Conservation (phyloP, 1,140 invertebrate genomes). For the Charaxes varanes region DNA sequence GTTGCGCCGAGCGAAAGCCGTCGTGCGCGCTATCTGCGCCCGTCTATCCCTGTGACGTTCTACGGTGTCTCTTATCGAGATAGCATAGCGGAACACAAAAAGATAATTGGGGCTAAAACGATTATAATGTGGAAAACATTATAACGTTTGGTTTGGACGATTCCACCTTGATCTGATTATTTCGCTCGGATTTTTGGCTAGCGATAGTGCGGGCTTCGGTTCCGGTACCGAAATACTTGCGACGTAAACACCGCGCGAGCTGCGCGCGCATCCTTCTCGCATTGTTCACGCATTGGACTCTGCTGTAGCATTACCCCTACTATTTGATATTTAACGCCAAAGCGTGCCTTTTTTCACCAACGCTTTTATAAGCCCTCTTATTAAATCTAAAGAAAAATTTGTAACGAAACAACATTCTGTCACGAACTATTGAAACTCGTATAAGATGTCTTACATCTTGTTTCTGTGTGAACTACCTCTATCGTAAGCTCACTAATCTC, state of each 20-base stretch:
- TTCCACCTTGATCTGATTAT: slow-evolving; percentile 59
- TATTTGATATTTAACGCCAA: too few relatives aligned
- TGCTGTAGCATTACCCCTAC: background rate
- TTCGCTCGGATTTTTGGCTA: slow-evolving; percentile 49
- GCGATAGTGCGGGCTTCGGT: slow-evolving; percentile 40
- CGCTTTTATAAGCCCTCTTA: too few relatives aligned
- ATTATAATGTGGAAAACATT: slow-evolving; percentile 32
- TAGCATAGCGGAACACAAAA: slow-evolving; percentile 19
- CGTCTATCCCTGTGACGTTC: slow-evolving; percentile 8
- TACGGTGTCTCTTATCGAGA: slow-evolving; percentile 7
- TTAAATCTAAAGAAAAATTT: too few relatives aligned
- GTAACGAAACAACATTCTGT: too few relatives aligned
- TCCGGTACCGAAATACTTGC: slow-evolving; percentile 60
- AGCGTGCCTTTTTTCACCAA: too few relatives aligned
- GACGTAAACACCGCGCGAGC: slow-evolving; percentile 42
- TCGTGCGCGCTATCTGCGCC: slow-evolving; percentile 7
- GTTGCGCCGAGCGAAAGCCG: too few relatives aligned
- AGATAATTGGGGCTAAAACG: slow-evolving; percentile 28
- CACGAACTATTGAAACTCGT: too few relatives aligned
- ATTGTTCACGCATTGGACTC: slow-evolving; percentile 11
- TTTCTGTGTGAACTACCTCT: too few relatives aligned
- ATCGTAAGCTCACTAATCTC: too few relatives aligned
- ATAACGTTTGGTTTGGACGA: slow-evolving; percentile 20
- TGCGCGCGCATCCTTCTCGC: slow-evolving; percentile 19
- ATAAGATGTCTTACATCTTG: too few relatives aligned